Conservation (phyloP, 1,140 invertebrate species). For the Batillaria attramentaria region DNA sequence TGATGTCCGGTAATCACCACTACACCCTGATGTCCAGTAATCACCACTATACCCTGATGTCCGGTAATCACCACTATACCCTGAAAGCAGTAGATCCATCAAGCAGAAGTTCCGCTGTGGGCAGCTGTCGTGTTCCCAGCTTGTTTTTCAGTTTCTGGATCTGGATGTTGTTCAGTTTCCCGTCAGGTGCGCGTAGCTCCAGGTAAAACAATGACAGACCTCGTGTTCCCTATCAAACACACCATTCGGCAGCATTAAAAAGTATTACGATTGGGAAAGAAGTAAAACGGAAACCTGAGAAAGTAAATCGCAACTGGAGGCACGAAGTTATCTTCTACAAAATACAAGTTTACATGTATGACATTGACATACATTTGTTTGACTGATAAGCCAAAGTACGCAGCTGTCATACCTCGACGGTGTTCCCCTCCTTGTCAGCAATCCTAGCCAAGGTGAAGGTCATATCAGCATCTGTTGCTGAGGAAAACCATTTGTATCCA, state of each 20-base stretch:
- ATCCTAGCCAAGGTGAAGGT: constrained; percentile 76
- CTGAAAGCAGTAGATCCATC: constrained; percentile 74
- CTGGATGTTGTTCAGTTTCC: constrained; percentile 75
- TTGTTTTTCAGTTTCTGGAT: constrained; percentile 77
- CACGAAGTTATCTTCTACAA: no score
- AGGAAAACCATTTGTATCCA: constrained; percentile 78
- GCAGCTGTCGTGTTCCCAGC: constrained; percentile 77
- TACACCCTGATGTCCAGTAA: no score
- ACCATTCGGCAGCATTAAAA: no score
- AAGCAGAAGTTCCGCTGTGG: constrained; percentile 77
- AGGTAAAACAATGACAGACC: constrained; percentile 77
- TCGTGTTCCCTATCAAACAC: constrained; percentile 70
- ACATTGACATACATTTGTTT: no score
- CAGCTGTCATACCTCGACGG: constrained; percentile 65
- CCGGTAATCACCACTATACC: no score
- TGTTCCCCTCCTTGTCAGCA: constrained; percentile 69
- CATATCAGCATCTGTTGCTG: constrained; percentile 78
- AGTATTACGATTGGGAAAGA: no score
- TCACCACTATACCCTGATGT: no score
- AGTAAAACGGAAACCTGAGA: no score
- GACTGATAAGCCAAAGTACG: no score
- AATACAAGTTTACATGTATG: no score
- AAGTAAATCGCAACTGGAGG: no score
- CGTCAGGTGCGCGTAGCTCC: constrained; percentile 68
- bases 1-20: no score